A percentile compares a stretch with the other conserved stretches of the same genome.
Evolutionary conservation across 2,888 invertebrate genomes (phyloP).

Genomic region (Monochamus alternatus): DNA sequence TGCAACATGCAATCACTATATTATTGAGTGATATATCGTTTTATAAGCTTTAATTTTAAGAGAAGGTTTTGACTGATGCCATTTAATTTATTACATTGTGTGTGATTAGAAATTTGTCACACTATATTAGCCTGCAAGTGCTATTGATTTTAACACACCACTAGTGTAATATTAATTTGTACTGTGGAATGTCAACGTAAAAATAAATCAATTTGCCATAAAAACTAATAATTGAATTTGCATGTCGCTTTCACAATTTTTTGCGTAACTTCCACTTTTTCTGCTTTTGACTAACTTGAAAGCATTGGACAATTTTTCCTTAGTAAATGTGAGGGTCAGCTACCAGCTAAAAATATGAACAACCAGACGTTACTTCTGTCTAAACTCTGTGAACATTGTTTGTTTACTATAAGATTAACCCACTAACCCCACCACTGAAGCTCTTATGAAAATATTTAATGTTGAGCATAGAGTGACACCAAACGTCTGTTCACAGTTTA

Average conservation of each 20-base stretch:
- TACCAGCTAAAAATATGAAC: conserved; percentile 17
- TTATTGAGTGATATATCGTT: too few relatives aligned
- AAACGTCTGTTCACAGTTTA: conserved; percentile 78
- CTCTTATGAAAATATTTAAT: background rate
- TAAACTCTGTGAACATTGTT: conserved; percentile 18
- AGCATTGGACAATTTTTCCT: conserved; percentile 1
- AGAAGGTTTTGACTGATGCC: too few relatives aligned
- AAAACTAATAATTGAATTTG: background rate
- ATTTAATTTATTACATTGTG: too few relatives aligned
- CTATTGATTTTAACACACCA: too few relatives aligned
- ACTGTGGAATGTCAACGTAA: too few relatives aligned
- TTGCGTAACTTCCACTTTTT: background rate
- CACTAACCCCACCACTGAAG: conserved; percentile 21
- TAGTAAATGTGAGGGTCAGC: conserved; percentile 32
- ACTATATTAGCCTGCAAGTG: too few relatives aligned
- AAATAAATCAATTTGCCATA: background rate
- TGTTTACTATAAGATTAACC: conserved; percentile 14
- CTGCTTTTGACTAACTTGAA: conserved; percentile 13
- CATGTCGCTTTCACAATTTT: background rate
- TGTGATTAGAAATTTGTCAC: too few relatives aligned
- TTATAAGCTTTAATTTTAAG: too few relatives aligned
- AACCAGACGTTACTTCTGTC: conserved; percentile 21
- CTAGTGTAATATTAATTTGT: too few relatives aligned
- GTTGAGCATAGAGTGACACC: conserved; percentile 15
- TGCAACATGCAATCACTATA: too few relatives aligned